Conservation (phyloP, 2,113 vertebrate species). For the Limanda limanda region DNA sequence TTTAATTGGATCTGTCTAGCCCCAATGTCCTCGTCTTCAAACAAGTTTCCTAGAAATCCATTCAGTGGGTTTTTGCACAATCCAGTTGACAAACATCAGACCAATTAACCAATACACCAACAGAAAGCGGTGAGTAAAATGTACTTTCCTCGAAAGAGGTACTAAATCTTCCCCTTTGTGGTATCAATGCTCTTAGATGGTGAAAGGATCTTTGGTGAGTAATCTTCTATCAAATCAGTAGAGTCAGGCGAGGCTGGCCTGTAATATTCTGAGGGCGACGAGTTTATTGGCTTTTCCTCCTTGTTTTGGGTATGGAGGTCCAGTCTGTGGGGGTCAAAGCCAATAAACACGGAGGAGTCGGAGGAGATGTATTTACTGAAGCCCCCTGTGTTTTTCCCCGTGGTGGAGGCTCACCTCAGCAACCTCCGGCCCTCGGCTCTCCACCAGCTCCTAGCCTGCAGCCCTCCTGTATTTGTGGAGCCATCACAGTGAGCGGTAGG, state of each 20-base stretch:
- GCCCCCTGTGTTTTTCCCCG: conserved; percentile 41
- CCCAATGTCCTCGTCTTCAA: too few species aligned
- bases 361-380: conserved; percentile 59
- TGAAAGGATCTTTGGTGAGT: not conserved
- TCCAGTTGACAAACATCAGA: not conserved
- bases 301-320: conserved; percentile 57
- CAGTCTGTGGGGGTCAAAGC: conserved; percentile 59
- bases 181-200: not conserved
- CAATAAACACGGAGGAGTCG: conserved; percentile 59
- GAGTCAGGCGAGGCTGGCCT: conserved; percentile 17
- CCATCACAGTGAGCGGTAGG: conserved; percentile 69
- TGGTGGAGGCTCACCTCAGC: conserved; percentile 31
- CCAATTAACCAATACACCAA: not conserved
- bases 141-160: not conserved
- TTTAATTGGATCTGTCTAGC: too few species aligned
- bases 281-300: conserved; percentile 66
- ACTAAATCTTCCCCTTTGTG: not conserved
- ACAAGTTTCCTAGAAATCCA: too few species aligned
- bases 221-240: conserved; percentile 2
- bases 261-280: conserved; percentile 42
- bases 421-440: conserved; percentile 37
- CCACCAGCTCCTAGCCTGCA: conserved; percentile 61
- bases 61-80: not conserved
- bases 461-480: conserved; percentile 78
- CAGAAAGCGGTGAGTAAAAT: not conserved